Evolutionary conservation across 1,140 invertebrate species (phyloP), one percentile per base, ranked within the genome.

Genomic region (Batillaria attramentaria): DNA sequence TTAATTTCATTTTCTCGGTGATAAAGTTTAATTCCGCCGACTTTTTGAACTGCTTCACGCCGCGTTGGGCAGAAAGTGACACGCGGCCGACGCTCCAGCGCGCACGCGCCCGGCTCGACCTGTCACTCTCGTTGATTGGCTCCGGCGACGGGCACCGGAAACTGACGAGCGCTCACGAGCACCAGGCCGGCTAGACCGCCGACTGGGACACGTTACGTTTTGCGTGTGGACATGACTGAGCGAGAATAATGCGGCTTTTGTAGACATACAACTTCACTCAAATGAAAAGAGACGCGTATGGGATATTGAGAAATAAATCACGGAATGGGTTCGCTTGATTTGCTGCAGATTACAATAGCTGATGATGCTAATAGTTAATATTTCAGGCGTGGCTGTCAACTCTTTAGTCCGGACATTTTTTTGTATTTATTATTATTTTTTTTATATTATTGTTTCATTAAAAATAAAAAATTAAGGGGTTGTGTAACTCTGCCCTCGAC

Each of bases 1-100:
- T 81, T 83, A 83, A 83, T 83, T 82, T 83, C 79, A 79, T 81
- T 81, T 81, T 83, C 79, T 78, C 46, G 65, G 77, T 72, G 72
- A 76, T 75, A 81, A 79, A 81, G 77, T 79, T 79, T 78, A 77
- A 81, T 81, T 81, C 69, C 75, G 73, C 43, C 72, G 31, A 77
- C 43, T 77, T 79, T 74, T 79, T 76, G 65, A 43, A 74, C 57
- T 65, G 31, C 35, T 68, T 54, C 72, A 81, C 72, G 80, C 72
- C 73, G 39, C 72, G 76, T 78, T 81, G 72, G 43, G 35, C 65
- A 50, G 62, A 62, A 73, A 79, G 70, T 79, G 77, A 72, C 74
- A 72, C 57, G 74, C 43, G 37, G 73, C 28, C 37, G 43, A 60
- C 72, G 54, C 72, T 35, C 54, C 46, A 75, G 28, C 57, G 72